Evolutionary conservation across 1,140 invertebrate species (phyloP), one percentile per base, ranked within the genome.

Genomic region (Sarcophaga bullata): DNA sequence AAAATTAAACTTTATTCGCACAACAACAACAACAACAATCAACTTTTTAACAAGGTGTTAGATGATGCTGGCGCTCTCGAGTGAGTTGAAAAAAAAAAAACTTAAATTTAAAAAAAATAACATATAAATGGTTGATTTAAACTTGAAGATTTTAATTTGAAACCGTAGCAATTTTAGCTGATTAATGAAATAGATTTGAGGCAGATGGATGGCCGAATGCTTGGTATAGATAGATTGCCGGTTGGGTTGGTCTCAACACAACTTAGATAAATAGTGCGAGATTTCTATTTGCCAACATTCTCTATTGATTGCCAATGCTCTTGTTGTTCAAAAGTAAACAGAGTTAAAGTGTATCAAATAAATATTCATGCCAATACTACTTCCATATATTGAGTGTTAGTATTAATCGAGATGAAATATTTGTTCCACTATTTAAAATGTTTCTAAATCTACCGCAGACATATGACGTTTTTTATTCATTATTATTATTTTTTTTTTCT

Each of bases 171-270:
- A 19, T 68, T 68, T 68, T 68, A 68, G 10, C 62, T 68, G 62
- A 68, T 68, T 68, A 68, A 68, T 68, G 62, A 68, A 68, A 68
- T 68, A 68, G 62, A 68, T 68, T 68, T 10, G 62, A n/a, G 8
- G 17, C 10, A 68, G 62, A 68, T 68, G 62, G 62, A 19, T 68
- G 62, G 62, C 17, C 19, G 62, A 19, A 58, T 58, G 54, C 9
- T 68, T 19, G 62, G 10, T 68, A 58, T 58, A 58, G 25, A 37
- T 37, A 15, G 54, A n/a, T 58, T 58, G 52, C n/a, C n/a, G 11
- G n/a, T 6, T 6, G 8, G n/a, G 58, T n/a, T 68, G 58, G 54
- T 62, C n/a, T 15, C 15, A 19, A 1, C 8, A 17, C 8, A 58
- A 68, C n/a, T 37, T 37, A 68, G 62, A 68, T 68, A 25, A 68